Evolutionary conservation across 2,797 vertebrate genomes (phyloP).

Genomic region (Huso huso): DNA sequence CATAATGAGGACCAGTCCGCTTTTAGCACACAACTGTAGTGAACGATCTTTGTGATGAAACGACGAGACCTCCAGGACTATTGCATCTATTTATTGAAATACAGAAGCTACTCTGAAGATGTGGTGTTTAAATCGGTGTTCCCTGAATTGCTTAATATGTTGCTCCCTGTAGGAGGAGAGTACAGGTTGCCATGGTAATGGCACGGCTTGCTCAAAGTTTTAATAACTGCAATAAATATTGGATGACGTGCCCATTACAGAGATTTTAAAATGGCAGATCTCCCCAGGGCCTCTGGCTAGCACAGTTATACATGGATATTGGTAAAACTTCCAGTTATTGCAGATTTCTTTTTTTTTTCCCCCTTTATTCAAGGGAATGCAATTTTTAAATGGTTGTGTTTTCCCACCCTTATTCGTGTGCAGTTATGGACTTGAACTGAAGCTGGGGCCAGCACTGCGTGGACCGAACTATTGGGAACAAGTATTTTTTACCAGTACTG

Average conservation of each 20-base stretch:
- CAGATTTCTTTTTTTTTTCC: too few species aligned
- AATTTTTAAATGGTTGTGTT: too few species aligned
- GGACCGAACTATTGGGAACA: too few species aligned
- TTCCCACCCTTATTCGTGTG: too few species aligned
- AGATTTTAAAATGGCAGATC: background rate
- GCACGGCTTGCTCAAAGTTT: slow-evolving; percentile 10
- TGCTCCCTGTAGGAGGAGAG: slow-evolving; percentile 37
- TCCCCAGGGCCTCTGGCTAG: too few species aligned
- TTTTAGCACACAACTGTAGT: background rate
- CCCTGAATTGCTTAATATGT: slow-evolving; percentile 33
- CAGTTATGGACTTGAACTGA: too few species aligned
- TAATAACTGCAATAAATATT: slow-evolving; percentile 3
- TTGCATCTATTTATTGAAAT: slow-evolving; percentile 71
- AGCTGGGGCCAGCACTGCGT: too few species aligned
- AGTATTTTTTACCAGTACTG: background rate
- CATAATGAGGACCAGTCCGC: slow-evolving; percentile 45
- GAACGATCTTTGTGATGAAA: slow-evolving; percentile 24
- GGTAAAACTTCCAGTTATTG: too few species aligned
- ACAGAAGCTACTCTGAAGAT: slow-evolving; percentile 59
- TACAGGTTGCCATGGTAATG: slow-evolving; percentile 22
- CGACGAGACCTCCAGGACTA: slow-evolving; percentile 40
- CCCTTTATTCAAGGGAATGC: too few species aligned
- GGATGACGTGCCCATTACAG: slow-evolving; percentile 3
- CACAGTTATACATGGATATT: too few species aligned
- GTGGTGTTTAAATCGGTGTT: slow-evolving; percentile 29